These are phyloP conservation scores for Trochalopteron elliotii DNA, from an alignment of 2,113 vertebrate species.

Conservation along the genomic window DNA sequence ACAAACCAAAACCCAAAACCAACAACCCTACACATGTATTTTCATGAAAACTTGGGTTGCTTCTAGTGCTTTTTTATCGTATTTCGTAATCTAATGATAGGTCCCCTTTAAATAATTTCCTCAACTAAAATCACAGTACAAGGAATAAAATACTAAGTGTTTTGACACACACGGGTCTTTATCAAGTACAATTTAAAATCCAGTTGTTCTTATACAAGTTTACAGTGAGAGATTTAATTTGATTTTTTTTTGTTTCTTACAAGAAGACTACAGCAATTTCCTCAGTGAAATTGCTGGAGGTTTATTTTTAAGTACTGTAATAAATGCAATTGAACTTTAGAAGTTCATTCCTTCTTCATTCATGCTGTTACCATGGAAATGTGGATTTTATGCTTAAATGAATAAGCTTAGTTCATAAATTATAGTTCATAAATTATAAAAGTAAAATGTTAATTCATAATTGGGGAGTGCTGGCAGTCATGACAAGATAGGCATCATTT, in stretches of 20 bases:
- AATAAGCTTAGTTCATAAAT: conserved; percentile 51
- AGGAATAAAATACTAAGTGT: background rate
- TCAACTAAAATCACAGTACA: background rate
- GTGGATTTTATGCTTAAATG: conserved; percentile 53
- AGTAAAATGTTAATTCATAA: conserved; percentile 55
- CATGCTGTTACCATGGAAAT: conserved; percentile 65
- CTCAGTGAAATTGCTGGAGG: conserved; percentile 1
- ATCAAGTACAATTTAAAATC: background rate
- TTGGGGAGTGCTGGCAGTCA: background rate
- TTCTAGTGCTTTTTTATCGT: background rate
- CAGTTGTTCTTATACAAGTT: background rate
- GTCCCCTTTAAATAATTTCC: background rate
- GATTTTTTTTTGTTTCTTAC: background rate
- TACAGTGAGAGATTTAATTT: background rate
- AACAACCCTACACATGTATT: background rate
- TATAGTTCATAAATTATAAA: conserved; percentile 55
- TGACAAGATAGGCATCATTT: background rate
- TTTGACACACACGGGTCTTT: background rate
- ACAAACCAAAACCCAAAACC: rapidly evolving
- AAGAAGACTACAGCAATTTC: background rate
- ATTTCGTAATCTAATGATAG: background rate
- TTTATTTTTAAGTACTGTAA: conserved; percentile 52
- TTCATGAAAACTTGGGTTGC: background rate
- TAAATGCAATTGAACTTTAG: conserved; percentile 46
- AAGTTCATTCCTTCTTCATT: conserved; percentile 47